phyloP scores from a whole-genome alignment of 2,888 invertebrate species.

The Acanthosepion esculentum region DNA sequence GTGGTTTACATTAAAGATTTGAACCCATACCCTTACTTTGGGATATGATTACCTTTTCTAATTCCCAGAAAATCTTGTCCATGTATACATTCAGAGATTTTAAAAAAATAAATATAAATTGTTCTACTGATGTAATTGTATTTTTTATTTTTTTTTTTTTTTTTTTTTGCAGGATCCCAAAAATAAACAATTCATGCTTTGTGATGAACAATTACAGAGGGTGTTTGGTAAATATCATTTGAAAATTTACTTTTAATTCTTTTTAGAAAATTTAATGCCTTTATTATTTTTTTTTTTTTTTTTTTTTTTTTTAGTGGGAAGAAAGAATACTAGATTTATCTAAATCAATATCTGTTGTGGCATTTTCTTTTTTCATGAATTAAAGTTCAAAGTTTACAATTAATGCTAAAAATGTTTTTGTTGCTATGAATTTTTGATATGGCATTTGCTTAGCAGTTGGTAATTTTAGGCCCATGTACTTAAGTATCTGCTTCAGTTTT shows the following conservation, averaged over 20 bases:
- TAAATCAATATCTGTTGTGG: too few species aligned
- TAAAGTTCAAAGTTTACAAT: too few species aligned
- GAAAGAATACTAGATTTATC: too few species aligned
- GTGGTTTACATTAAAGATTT: neutral
- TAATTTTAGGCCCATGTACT: too few species aligned
- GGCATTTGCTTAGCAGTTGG: too few species aligned
- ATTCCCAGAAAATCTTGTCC: neutral
- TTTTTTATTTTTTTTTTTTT: neutral
- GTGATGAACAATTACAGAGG: conserved; percentile 90
- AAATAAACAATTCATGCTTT: conserved; percentile 95
- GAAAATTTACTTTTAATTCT: neutral
- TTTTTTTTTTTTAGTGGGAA: too few species aligned
- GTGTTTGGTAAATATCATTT: conserved; percentile 82
- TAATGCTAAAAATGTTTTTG: too few species aligned
- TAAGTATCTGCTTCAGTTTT: too few species aligned
- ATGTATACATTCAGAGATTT: neutral
- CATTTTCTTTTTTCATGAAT: too few species aligned
- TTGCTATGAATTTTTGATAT: too few species aligned
- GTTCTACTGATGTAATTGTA: conserved; percentile 24
- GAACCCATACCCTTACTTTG: neutral
- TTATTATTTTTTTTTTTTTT: too few species aligned
- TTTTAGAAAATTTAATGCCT: neutral
- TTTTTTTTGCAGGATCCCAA: conserved; percentile 84
- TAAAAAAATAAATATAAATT: neutral
- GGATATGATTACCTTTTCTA: neutral